A percentile compares a stretch with the other conserved stretches of the same genome.
Conservation (phyloP, 2,888 invertebrate genomes). For the Leucoptera coffeella region DNA sequence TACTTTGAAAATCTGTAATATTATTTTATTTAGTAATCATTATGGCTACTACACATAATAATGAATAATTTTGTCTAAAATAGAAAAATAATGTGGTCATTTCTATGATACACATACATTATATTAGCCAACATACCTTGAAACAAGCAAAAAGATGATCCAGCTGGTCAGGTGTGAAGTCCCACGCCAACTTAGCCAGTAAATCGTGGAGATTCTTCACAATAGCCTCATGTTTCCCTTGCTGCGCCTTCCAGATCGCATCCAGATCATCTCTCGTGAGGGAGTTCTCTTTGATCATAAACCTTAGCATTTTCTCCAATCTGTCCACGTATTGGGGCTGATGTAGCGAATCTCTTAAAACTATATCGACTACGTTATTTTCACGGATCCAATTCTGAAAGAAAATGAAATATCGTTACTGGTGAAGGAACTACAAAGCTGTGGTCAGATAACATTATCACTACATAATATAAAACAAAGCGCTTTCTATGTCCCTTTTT, state of each 20-base stretch:
- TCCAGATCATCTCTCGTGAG: conserved; percentile 87
- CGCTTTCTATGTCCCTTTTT: no score
- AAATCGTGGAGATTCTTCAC: conserved; percentile 97
- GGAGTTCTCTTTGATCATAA: conserved; percentile 91
- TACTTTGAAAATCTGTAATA: no score
- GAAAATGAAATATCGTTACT: conserved; percentile 2
- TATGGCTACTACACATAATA: no score
- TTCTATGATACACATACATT: not conserved
- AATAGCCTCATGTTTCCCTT: conserved; percentile 96
- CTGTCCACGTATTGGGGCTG: conserved; percentile 98
- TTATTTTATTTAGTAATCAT: no score
- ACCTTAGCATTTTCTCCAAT: conserved; percentile 92
- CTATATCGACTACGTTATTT: conserved; percentile 91
- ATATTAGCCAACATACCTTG: conserved; percentile 53
- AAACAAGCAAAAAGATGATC: conserved; percentile 97
- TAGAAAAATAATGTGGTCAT: not conserved
- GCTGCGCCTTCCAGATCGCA: conserved; percentile 95
- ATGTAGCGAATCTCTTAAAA: conserved; percentile 90
- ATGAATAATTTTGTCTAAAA: no score
- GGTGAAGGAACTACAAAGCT: no score
- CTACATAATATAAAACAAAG: no score
- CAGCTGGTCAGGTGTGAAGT: conserved; percentile 93
- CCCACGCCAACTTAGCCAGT: conserved; percentile 95
- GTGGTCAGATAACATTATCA: no score
- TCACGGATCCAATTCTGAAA: conserved; percentile 90